phyloP scores from a whole-genome alignment of 2,888 invertebrate species.

The Caenorhabditis sp. region DNA sequence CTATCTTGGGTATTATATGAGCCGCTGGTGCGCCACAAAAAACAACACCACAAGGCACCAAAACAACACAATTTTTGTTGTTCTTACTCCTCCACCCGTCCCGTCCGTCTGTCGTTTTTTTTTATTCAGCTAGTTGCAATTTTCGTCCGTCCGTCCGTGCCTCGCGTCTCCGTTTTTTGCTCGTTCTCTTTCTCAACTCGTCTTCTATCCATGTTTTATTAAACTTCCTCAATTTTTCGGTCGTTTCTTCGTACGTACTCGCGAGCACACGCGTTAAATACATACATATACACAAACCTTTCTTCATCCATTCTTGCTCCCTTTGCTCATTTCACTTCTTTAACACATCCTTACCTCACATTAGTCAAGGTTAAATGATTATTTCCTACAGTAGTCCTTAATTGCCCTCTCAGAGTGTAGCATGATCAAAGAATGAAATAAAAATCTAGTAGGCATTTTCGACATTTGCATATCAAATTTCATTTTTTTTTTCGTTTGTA shows the following conservation, averaged over 20 bases:
- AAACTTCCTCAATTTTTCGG: slow-evolving; percentile 47
- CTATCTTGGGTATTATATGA: not conserved
- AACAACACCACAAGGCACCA: not conserved
- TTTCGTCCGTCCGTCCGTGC: not conserved
- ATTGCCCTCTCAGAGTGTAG: no score
- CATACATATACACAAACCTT: slow-evolving; percentile 2
- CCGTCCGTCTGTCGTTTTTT: slow-evolving; percentile 5
- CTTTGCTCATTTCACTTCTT: not conserved
- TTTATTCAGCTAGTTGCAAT: not conserved
- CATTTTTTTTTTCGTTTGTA: no score
- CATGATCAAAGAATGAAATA: no score
- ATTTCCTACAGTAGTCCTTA: no score
- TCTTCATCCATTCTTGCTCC: not conserved
- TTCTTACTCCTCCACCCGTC: not conserved
- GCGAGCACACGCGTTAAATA: not conserved
- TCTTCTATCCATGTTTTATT: slow-evolving; percentile 46
- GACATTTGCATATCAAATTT: no score
- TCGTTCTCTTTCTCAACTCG: slow-evolving; percentile 27
- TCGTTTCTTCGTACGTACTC: slow-evolving; percentile 28
- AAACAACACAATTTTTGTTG: not conserved
- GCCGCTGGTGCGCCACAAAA: not conserved
- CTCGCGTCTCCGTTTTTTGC: slow-evolving; percentile 22
- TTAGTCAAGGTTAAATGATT: no score
- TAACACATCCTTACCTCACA: no score
- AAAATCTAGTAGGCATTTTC: no score